These are phyloP conservation scores for Sogatella furcifera DNA, from an alignment of 1,140 invertebrate species.

Conservation along the genomic window DNA sequence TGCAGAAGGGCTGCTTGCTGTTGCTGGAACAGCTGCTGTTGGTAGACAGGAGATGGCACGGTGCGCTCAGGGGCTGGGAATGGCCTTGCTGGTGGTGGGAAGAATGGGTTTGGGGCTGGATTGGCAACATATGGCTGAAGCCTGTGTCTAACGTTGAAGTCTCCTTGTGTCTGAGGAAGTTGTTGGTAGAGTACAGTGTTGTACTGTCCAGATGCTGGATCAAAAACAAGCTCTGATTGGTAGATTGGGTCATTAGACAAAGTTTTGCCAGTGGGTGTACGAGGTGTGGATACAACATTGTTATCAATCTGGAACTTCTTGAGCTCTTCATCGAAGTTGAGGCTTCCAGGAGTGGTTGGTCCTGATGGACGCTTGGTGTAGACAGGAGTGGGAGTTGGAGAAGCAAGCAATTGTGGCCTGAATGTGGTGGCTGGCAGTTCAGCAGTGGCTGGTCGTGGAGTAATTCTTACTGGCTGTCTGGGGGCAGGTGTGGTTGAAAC, in stretches of 20 bases:
- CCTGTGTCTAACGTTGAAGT: constrained; percentile 56
- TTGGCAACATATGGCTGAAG: constrained; percentile 54
- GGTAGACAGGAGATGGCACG: constrained; percentile 25
- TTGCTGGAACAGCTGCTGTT: constrained; percentile 57
- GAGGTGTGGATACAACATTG: constrained; percentile 34
- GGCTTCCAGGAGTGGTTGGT: constrained; percentile 30
- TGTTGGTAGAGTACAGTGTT: constrained; percentile 67
- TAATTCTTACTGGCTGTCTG: constrained; percentile 39
- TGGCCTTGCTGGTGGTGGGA: constrained; percentile 23
- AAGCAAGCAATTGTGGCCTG: constrained; percentile 41
- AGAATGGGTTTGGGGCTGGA: constrained; percentile 14
- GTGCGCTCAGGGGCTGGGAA: constrained; percentile 20
- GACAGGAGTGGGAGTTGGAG: constrained; percentile 16
- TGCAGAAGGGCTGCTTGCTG: constrained; percentile 55
- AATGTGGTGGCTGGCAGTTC: constrained; percentile 51
- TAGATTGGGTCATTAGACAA: constrained; percentile 41
- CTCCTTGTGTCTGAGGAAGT: constrained; percentile 56
- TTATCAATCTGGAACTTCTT: constrained; percentile 67
- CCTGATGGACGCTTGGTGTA: constrained; percentile 29
- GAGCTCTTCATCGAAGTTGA: constrained; percentile 61
- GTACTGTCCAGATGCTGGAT: constrained; percentile 66
- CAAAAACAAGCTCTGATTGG: constrained; percentile 62
- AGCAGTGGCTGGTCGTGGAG: constrained; percentile 39
- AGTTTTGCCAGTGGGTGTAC: constrained; percentile 29
- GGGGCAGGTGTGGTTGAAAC: constrained; percentile 14